These are phyloP conservation scores for Xenopus borealis DNA, from an alignment of 2,113 vertebrate genomes.

Conservation along the genomic window DNA sequence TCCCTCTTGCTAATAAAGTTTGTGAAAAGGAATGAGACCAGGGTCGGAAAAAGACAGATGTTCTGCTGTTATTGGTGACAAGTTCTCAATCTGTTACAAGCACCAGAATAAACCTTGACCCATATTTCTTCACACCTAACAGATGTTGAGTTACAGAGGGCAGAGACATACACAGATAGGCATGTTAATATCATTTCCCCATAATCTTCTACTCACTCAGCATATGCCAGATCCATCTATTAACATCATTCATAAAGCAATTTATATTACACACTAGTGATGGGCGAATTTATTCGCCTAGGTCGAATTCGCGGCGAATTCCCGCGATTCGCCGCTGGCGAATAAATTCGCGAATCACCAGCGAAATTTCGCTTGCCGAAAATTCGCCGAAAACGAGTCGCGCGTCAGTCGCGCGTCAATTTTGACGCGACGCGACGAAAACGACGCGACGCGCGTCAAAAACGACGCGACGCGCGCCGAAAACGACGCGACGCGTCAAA, in stretches of 20 bases:
- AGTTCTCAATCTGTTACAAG: constrained; percentile 52
- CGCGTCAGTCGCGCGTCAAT: too few relatives aligned
- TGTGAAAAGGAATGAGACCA: constrained; percentile 40
- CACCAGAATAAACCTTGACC: constrained; percentile 30
- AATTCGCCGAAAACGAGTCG: too few relatives aligned
- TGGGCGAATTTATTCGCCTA: too few relatives aligned
- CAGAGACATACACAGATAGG: constrained; percentile 12
- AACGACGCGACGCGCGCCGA: too few relatives aligned
- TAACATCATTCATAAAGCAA: neutral
- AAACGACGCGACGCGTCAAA: too few relatives aligned
- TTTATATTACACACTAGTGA: too few relatives aligned
- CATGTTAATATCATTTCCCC: constrained; percentile 19
- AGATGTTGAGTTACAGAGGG: constrained; percentile 52
- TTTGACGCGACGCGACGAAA: too few relatives aligned
- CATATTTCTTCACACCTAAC: constrained; percentile 44
- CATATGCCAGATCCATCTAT: constrained; percentile 17
- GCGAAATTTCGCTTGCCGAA: too few relatives aligned
- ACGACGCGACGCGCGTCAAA: too few relatives aligned
- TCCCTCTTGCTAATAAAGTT: constrained; percentile 26
- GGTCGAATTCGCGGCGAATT: too few relatives aligned
- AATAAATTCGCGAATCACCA: too few relatives aligned
- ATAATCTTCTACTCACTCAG: constrained; percentile 20
- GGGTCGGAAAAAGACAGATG: constrained; percentile 50
- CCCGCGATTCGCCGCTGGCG: too few relatives aligned
- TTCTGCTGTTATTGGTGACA: constrained; percentile 46